Evolutionary conservation across 2,888 invertebrate species (phyloP).

Genomic region (Acrobeloides nanus): DNA sequence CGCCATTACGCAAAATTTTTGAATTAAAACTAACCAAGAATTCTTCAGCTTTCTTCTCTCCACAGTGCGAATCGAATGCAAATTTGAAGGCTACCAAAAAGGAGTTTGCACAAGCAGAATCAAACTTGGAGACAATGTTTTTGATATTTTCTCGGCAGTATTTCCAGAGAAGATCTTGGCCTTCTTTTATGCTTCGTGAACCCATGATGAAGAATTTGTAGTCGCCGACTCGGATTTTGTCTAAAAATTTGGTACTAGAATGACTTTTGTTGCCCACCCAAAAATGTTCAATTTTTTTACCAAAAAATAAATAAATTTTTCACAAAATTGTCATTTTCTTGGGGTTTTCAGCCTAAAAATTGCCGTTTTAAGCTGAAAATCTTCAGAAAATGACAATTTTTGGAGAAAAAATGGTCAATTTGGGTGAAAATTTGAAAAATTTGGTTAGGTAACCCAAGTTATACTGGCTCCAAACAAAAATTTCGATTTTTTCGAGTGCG

Average conservation of each 20-base stretch:
- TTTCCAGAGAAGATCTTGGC: conserved; percentile 38
- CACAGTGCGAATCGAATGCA: no score
- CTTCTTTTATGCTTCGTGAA: conserved; percentile 16
- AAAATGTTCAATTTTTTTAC: not conserved
- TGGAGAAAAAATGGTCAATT: no score
- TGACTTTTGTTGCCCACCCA: not conserved
- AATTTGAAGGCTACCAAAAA: conserved; percentile 35
- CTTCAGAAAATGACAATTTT: no score
- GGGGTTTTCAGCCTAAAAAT: no score
- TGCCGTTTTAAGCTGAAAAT: no score
- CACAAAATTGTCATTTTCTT: no score
- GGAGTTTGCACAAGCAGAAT: conserved; percentile 36
- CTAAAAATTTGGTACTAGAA: not conserved
- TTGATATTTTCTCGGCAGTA: conserved; percentile 43
- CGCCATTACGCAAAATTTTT: no score
- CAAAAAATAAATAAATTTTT: no score
- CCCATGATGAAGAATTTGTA: conserved; percentile 20
- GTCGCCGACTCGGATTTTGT: not conserved
- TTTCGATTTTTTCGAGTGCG: no score
- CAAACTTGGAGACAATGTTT: conserved; percentile 34
- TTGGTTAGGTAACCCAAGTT: conserved; percentile 11
- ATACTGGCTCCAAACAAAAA: conserved; percentile 47
- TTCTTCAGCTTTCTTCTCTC: no score
- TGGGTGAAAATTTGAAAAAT: no score
- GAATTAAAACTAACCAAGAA: no score